Evolutionary conservation across 1,140 invertebrate species (phyloP).

Genomic region (Zaprionus capensis): DNA sequence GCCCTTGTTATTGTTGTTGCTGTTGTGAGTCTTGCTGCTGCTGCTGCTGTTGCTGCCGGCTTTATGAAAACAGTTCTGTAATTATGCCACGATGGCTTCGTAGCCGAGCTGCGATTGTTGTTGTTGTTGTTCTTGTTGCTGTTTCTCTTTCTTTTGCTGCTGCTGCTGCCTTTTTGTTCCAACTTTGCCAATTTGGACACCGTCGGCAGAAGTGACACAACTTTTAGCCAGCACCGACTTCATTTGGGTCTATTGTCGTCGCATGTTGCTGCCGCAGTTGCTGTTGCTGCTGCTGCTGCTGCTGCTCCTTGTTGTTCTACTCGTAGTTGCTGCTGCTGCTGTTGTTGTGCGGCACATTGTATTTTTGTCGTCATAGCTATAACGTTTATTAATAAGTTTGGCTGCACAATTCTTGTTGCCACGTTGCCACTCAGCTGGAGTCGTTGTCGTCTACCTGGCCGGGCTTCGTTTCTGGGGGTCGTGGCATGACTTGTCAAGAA

Average conservation of each 20-base stretch:
- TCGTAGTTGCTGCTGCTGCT: conserved; percentile 7
- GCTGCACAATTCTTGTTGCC: conserved; percentile 58
- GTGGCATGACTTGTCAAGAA: conserved; percentile 72
- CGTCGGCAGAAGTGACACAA: conserved; percentile 56
- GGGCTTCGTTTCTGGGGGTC: conserved; percentile 20
- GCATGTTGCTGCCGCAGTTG: conserved; percentile 27
- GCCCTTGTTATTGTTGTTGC: neutral
- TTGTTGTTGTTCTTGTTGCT: conserved; percentile 16
- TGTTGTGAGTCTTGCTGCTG: conserved; percentile 8
- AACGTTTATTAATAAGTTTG: conserved; percentile 80
- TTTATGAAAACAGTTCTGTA: conserved; percentile 66
- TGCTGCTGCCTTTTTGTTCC: conserved; percentile 58
- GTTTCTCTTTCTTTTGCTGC: conserved; percentile 20
- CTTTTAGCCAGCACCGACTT: conserved; percentile 48
- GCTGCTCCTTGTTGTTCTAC: conserved; percentile 2
- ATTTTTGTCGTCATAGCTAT: conserved; percentile 67
- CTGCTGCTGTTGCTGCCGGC: conserved; percentile 21
- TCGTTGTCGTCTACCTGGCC: conserved; percentile 30
- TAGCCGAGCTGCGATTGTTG: conserved; percentile 18
- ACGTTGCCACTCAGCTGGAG: conserved; percentile 63
- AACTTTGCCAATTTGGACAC: conserved; percentile 79
- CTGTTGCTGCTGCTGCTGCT: conserved; percentile 12
- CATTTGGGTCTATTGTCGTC: conserved; percentile 35
- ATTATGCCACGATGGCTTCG: conserved; percentile 61
- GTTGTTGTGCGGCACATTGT: conserved; percentile 10